Conservation (phyloP, 1,140 invertebrate species). For the Prorops nasuta region DNA sequence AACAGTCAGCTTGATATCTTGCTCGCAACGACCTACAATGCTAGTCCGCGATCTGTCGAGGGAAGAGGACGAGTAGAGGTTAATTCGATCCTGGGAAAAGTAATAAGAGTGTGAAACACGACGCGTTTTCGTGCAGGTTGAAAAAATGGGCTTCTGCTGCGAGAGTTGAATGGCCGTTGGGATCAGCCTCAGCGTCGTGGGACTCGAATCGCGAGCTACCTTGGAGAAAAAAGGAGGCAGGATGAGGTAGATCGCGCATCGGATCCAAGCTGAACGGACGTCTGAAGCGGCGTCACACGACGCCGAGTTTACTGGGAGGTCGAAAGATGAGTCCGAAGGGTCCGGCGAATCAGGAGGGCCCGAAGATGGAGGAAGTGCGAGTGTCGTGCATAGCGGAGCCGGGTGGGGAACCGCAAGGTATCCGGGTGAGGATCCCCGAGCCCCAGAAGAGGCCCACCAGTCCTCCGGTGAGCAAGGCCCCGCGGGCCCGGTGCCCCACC, state of each 20-base stretch:
- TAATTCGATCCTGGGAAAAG: too few relatives aligned
- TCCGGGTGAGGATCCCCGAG: conserved; percentile 50
- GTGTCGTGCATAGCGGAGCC: conserved; percentile 45
- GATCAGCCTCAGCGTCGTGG: too few relatives aligned
- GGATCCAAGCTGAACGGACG: conserved; percentile 44
- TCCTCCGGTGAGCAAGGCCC: conserved; percentile 25
- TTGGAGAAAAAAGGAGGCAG: too few relatives aligned
- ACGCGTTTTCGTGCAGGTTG: too few relatives aligned
- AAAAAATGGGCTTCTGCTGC: too few relatives aligned
- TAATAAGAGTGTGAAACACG: background rate
- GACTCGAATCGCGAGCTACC: too few relatives aligned
- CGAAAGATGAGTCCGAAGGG: conserved; percentile 52
- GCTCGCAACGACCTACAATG: too few relatives aligned
- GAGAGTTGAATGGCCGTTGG: too few relatives aligned
- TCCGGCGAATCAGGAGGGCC: conserved; percentile 33
- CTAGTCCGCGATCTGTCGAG: too few relatives aligned
- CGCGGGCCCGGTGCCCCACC: conserved; percentile 40
- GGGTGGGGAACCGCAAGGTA: conserved; percentile 42
- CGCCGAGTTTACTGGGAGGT: conserved; percentile 32
- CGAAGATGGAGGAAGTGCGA: conserved; percentile 45
- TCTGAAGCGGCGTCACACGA: conserved; percentile 45
- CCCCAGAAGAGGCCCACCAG: conserved; percentile 45
- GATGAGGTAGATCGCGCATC: background rate
- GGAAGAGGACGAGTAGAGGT: too few relatives aligned
- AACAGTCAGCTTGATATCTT: background rate